Evolutionary conservation across 2,888 invertebrate genomes (phyloP).

Genomic region (Antitype chi): DNA sequence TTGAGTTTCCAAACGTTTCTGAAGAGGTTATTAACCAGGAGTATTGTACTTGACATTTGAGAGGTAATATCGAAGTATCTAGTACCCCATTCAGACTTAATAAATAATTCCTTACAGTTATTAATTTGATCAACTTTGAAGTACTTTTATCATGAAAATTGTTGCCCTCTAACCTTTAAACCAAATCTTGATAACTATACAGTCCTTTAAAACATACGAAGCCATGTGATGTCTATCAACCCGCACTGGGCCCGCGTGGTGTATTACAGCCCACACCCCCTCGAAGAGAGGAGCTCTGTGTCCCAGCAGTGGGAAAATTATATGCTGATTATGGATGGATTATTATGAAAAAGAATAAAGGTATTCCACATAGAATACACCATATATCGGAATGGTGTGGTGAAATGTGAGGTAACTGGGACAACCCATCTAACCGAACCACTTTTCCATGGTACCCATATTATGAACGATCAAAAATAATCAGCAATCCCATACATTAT

Average conservation of each 20-base stretch:
- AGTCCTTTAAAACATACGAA: not conserved
- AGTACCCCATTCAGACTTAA: conserved; percentile 12
- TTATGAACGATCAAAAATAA: not conserved
- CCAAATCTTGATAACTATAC: not conserved
- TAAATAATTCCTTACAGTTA: conserved; percentile 8
- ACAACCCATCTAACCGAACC: too few relatives aligned
- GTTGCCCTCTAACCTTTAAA: not conserved
- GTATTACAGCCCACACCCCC: too few relatives aligned
- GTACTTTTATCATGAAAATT: not conserved
- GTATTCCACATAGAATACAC: too few relatives aligned
- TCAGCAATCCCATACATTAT: not conserved
- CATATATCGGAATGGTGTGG: too few relatives aligned
- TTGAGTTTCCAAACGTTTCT: conserved; percentile 21
- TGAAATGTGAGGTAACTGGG: too few relatives aligned
- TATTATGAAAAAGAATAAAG: too few relatives aligned
- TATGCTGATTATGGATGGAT: too few relatives aligned
- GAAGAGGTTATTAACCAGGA: conserved; percentile 23
- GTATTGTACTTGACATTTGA: conserved; percentile 32
- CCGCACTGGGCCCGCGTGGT: too few relatives aligned
- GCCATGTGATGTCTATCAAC: too few relatives aligned
- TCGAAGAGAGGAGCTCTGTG: too few relatives aligned
- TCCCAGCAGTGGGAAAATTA: too few relatives aligned
- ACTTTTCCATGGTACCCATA: too few relatives aligned
- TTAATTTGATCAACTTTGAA: conserved; percentile 23
- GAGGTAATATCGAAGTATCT: conserved; percentile 29